Evolutionary conservation across 1,140 invertebrate genomes (phyloP).

Genomic region (Diorhabda sublineata): DNA sequence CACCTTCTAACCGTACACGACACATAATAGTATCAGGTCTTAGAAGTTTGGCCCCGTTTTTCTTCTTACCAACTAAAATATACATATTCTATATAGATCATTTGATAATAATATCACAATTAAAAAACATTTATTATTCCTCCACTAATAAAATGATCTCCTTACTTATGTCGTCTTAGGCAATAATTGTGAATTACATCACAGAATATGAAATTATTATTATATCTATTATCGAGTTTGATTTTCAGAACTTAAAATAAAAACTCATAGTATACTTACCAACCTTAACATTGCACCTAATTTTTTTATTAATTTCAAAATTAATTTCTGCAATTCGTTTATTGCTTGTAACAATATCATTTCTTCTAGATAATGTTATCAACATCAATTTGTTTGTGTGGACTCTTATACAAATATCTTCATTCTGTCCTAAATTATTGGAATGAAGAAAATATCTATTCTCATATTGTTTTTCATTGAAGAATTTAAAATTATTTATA

Average conservation of each 20-base stretch:
- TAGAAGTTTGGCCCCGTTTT: neutral
- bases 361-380: constrained; percentile 3
- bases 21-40: constrained; percentile 14
- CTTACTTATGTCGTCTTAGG: too few relatives aligned
- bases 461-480: constrained; percentile 10
- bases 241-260: too few relatives aligned
- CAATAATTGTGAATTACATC: too few relatives aligned
- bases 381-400: constrained; percentile 15
- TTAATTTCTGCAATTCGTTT: constrained; percentile 9
- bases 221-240: too few relatives aligned
- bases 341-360: neutral
- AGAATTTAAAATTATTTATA: constrained; percentile 7
- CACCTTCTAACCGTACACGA: constrained; percentile 11
- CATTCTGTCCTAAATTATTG: neutral
- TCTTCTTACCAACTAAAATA: constrained; percentile 3
- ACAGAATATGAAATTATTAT: too few relatives aligned
- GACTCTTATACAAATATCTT: constrained; percentile 8
- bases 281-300: neutral
- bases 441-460: constrained; percentile 13
- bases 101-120: too few relatives aligned
- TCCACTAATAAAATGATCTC: too few relatives aligned
- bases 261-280: too few relatives aligned
- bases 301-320: constrained; percentile 10
- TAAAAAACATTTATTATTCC: too few relatives aligned
- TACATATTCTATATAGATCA: too few relatives aligned